phyloP scores from a whole-genome alignment of 1,140 invertebrate species.

The Pogonomyrmex californicus region DNA sequence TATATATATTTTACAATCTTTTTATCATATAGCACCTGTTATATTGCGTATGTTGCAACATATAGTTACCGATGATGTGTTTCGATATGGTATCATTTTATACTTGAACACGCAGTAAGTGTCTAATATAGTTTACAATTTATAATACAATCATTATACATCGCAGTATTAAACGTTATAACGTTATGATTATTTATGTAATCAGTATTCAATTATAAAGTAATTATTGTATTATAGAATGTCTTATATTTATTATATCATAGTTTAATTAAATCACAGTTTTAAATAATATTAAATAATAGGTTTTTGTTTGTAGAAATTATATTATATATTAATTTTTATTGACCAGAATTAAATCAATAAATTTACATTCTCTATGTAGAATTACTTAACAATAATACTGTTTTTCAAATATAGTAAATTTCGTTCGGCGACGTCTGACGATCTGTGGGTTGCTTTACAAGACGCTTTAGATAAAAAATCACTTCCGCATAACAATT shows the following conservation, averaged over 20 bases:
- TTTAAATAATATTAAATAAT: too few relatives aligned
- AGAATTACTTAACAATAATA: too few relatives aligned
- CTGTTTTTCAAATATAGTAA: not conserved
- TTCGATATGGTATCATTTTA: not conserved
- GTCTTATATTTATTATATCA: not conserved
- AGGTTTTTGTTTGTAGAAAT: too few relatives aligned
- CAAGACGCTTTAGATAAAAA: not conserved
- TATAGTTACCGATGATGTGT: conserved; percentile 62
- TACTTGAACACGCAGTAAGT: not conserved
- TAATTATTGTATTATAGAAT: too few relatives aligned
- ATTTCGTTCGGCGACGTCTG: not conserved
- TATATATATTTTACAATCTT: conserved; percentile 72
- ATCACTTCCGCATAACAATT: not conserved
- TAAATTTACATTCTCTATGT: too few relatives aligned
- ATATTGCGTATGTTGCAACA: conserved; percentile 87
- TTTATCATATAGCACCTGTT: conserved; percentile 84
- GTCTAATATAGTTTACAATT: too few relatives aligned
- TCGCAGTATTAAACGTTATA: not conserved
- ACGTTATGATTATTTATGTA: too few relatives aligned
- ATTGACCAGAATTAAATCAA: too few relatives aligned
- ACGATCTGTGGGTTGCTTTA: not conserved
- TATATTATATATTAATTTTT: too few relatives aligned
- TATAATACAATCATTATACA: too few relatives aligned
- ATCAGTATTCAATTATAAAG: too few relatives aligned
- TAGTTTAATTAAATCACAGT: too few relatives aligned